Base-by-base conservation (phyloP, 2,797 vertebrate genomes). In the Todus mexicanus region DNA sequence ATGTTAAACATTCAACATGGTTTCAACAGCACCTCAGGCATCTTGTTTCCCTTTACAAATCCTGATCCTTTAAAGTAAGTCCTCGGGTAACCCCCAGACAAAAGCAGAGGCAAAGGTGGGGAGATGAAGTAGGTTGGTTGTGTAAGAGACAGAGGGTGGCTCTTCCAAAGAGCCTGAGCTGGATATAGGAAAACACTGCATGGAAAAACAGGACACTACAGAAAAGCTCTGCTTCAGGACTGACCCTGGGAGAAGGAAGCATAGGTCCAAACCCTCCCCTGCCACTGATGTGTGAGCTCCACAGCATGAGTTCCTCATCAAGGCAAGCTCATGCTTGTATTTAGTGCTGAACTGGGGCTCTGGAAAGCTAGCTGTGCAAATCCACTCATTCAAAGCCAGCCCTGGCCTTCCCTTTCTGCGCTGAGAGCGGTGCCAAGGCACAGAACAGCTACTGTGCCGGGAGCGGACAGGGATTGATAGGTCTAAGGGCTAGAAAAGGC, bases 261-360 rank as follows among this genome's bases (percentile, higher is more conserved):
- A 0, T 5, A 43, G 35, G 20, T 57, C 38, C 64, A 87, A 75
- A 48, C 7, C 21, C 43, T 63, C 10, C 21, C 15, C 54, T 35
- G 31, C 8, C 61, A 25, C 48, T 29, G 7, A 17, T 0, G 0
- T 10, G 15, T 25, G 68, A 87, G 50, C 33, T 43, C 37, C 31
- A 4, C 0, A 1, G 38, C 51, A 63, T 1, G 0, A 37, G 8
- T 14, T 12, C 37, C 33, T 31, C 23, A 11, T 1, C 2, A 1
- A 54, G 19, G 15, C 45, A 15, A 17, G 5, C 13, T 42, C 71
- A 25, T 15, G 5, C 25, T n/a, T 18, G 43, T 4, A 4, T 4
- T 40, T 18, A 10, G 54, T 1, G 3, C 48, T 56, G 61, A 45
- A 8, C 5, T 2, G 4, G 27, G 43, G 42, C 4, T 7, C 56